These are phyloP conservation scores for Beroe forskalii DNA, from an alignment of 37 sponge, comb jelly and placozoan genomes.

Conservation along the genomic window DNA sequence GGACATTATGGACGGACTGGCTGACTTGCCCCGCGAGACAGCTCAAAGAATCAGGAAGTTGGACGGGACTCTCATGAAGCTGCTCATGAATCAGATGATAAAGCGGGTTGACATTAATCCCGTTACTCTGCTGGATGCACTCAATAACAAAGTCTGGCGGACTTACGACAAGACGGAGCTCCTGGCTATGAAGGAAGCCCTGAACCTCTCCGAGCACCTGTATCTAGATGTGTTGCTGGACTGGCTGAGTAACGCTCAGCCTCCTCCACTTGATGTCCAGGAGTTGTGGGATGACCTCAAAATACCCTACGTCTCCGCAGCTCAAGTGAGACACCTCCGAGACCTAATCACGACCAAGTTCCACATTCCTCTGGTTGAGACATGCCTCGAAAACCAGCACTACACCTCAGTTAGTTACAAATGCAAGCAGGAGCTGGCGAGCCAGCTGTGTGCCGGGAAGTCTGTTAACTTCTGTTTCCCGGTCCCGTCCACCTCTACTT, in stretches of 20 bases:
- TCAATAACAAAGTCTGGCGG: constrained; percentile 6
- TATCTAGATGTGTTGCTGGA: not conserved
- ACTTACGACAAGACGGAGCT: not conserved
- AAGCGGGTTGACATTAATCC: not conserved
- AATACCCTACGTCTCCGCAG: not conserved
- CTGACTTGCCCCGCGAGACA: not conserved
- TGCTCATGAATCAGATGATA: constrained; percentile 15
- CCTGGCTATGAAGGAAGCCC: not conserved
- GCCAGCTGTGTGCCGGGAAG: not conserved
- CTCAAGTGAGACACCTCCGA: not conserved
- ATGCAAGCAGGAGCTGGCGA: not conserved
- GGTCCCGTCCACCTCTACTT: too few relatives aligned
- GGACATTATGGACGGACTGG: not conserved
- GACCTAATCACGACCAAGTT: not conserved
- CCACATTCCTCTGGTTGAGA: not conserved
- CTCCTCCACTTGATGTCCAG: not conserved
- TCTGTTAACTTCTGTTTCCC: not conserved
- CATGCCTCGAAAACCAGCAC: not conserved
- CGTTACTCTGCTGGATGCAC: not conserved
- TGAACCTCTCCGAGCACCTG: not conserved
- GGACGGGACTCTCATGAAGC: not conserved
- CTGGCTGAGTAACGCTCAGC: not conserved
- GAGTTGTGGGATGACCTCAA: not conserved
- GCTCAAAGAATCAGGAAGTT: not conserved
- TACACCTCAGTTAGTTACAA: not conserved